Evolutionary conservation across 2,888 invertebrate species (phyloP), one percentile per base, ranked within the genome.

Genomic region (Sarcophaga caerulescens): DNA sequence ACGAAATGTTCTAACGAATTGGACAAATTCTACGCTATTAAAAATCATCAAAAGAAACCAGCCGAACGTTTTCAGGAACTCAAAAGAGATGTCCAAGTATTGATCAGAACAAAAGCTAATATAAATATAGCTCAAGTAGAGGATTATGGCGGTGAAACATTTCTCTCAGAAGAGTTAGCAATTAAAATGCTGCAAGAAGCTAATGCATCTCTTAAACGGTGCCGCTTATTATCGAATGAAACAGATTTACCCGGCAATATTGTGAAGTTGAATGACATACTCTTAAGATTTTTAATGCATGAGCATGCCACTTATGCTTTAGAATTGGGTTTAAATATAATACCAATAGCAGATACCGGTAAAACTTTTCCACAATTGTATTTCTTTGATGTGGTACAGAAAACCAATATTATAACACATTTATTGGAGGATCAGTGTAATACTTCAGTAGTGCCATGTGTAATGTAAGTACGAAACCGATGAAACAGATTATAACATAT

Each of bases 291-390:
- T 90, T 93, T 99, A 21, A 95, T 98, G 89, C 95, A 95, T 2
- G 99, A 99, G 89, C 99, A 99, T 92, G 97, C 99, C 0, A 98
- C 99, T 92, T 99, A 99, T 93, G 99, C 99, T 0, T 94, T 99
- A 5, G 99, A 99, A 92, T 93, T 99, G 66, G 99, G 98, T 0
- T 93, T 99, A 69, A 98, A 97, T 92, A 96, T 96, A 25, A 96
- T 98, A 87, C 98, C 98, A 0, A 96, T 97, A 47, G 96, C 96
- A 0, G 99, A 99, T 92, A 97, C 96, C 88, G 84, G 85, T 4
- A 97, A 98, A 93, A 95, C 94, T 0, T 97, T 97, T 23, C 97
- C 97, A 87, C 96, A 97, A 93, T 96, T 99, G 85, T 96, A 98
- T 92, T 99, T 99, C 94, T 99, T 99, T 92, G 97, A 97, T 91